Base-by-base conservation (phyloP, 92 coral and sea anemone genomes). In the Phenganax marumi region DNA sequence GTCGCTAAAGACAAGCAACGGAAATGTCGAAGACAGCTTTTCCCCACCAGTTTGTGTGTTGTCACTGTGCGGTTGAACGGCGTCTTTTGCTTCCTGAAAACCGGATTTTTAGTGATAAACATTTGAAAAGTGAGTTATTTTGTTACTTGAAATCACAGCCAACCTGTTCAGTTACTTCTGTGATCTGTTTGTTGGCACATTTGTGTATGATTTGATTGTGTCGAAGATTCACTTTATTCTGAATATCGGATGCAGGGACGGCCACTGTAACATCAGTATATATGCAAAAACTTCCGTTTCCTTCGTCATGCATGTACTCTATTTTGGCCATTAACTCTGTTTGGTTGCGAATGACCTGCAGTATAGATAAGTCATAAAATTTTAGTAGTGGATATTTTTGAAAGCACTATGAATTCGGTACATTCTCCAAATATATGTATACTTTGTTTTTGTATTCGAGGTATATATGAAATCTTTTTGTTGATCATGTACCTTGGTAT, bases 281-380 rank as follows among this genome's bases (percentile, higher is more conserved):
- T 10, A 54, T 10, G n/a, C 60, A 54, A 54, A 10, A 54, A 54
- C 11, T 54, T 10, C 60, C 60, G n/a, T 54, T 54, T 54, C 60
- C 70, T 18, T 63, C 70, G n/a, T 63, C 33, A 8, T 63, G 70
- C 70, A 63, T 17, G 33, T 63, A 63, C n/a, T 63, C 70, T 10
- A 63, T 63, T 16, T 63, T 23, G 8, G 70, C n/a, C 70, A 63
- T 63, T 8, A 63, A 8, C 22, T 16, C 33, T 23, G 70, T 63
- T 63, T 66, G 73, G 50, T 66, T 66, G 7, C 23, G 47, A 66
- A 66, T 66, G 4, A 66, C 73, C 73, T 23, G 23, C 17, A 66
- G 43, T 56, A 12, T 12, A 56, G 18, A 56, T 56, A 56, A 4
- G 12, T 17, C 3, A 54, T 11, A 54, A 60, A 60, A 60, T 8